Percentiles rank a stretch among this genome's conserved stretches.
Conservation (phyloP, 2,113 vertebrate genomes). For the Lophius piscatorius region DNA sequence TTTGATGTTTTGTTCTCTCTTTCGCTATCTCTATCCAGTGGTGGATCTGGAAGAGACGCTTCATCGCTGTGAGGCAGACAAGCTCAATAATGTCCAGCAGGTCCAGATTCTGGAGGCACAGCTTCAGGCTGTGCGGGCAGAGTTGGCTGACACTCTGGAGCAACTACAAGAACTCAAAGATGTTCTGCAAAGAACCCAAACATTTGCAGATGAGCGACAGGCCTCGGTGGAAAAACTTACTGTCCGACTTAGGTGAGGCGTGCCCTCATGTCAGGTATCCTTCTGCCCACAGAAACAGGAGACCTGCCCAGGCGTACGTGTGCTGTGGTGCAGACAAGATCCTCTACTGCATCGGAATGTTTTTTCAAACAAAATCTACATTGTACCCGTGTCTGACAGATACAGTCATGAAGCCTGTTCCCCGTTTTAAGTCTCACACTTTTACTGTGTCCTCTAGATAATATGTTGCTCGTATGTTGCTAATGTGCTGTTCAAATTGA, state of each 20-base stretch:
- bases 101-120: slow-evolving; percentile 80
- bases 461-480: background rate
- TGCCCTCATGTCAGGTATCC: slow-evolving; percentile 10
- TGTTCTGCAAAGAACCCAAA: slow-evolving; percentile 84
- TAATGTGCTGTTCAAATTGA: too few relatives aligned
- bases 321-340: background rate
- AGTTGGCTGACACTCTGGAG: slow-evolving; percentile 79
- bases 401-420: background rate
- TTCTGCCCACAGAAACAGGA: slow-evolving; percentile 9
- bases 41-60: slow-evolving; percentile 86
- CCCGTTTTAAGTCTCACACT: background rate
- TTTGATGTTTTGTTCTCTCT: background rate
- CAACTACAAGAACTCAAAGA: slow-evolving; percentile 83
- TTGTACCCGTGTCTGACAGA: background rate
- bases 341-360: background rate
- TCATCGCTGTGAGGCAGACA: slow-evolving; percentile 80
- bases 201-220: slow-evolving; percentile 83
- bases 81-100: slow-evolving; percentile 77
- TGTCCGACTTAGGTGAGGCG: slow-evolving; percentile 85
- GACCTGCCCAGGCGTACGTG: background rate
- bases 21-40: slow-evolving; percentile 68
- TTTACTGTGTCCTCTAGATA: background rate
- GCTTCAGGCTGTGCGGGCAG: slow-evolving; percentile 77
- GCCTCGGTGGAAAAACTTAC: slow-evolving; percentile 81
- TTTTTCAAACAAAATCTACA: background rate